These are phyloP conservation scores for Sylvia atricapilla DNA, from an alignment of 2,113 vertebrate genomes.

Conservation along the genomic window DNA sequence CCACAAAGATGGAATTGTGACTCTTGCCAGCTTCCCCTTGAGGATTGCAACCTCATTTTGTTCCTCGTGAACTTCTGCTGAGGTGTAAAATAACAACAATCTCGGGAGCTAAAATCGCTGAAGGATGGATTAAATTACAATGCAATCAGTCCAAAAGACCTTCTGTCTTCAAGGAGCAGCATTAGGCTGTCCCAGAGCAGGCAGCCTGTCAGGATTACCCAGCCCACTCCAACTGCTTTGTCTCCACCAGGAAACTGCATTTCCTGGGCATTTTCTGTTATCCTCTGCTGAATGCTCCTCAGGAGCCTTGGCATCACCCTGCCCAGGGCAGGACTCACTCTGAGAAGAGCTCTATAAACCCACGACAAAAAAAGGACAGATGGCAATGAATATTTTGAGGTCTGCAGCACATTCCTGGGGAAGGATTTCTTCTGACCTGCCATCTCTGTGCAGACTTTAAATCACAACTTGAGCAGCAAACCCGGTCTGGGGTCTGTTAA, in stretches of 20 bases:
- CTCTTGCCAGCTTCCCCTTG: constrained; percentile 49
- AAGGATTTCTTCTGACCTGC: neutral
- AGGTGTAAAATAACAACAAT: constrained; percentile 62
- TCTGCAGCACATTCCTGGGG: neutral
- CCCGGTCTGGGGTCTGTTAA: neutral
- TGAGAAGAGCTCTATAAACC: neutral
- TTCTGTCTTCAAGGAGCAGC: neutral
- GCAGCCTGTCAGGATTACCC: neutral
- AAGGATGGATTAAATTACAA: constrained; percentile 59
- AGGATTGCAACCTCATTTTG: constrained; percentile 57
- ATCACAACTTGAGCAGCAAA: neutral
- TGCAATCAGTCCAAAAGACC: neutral
- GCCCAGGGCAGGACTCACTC: neutral
- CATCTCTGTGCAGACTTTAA: neutral
- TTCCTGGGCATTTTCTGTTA: neutral
- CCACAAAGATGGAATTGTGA: constrained; percentile 57
- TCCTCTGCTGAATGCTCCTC: fast-evolving
- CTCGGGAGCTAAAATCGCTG: constrained; percentile 22
- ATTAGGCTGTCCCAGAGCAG: neutral
- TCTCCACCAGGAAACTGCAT: neutral
- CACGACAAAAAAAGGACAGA: neutral
- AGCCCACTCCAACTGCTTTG: fast-evolving
- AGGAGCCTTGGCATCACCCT: neutral
- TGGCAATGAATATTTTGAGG: neutral
- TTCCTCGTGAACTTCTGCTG: constrained; percentile 56